phyloP scores from a whole-genome alignment of 2,113 vertebrate genomes.

The Neolamprologus brichardi region DNA sequence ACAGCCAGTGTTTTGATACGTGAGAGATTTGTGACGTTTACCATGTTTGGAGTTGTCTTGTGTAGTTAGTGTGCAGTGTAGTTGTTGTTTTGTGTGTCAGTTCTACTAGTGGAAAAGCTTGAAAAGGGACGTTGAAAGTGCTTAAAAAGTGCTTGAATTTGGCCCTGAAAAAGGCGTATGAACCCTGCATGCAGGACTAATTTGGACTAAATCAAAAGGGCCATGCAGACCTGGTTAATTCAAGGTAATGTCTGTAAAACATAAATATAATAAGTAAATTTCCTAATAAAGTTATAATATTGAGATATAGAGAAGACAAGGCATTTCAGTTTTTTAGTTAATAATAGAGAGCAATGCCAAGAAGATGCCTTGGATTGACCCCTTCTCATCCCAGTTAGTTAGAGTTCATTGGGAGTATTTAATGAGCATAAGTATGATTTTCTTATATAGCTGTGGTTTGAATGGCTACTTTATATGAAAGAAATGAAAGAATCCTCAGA shows the following conservation, averaged over 20 bases:
- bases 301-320: neutral
- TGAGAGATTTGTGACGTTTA: too few relatives aligned
- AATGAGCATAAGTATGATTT: neutral
- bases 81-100: too few relatives aligned
- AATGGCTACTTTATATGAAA: neutral
- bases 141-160: too few relatives aligned
- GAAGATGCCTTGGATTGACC: neutral
- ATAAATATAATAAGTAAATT: neutral
- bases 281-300: neutral
- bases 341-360: neutral
- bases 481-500: neutral
- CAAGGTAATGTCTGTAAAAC: neutral
- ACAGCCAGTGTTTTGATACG: too few relatives aligned
- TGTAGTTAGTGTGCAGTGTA: too few relatives aligned
- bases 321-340: neutral
- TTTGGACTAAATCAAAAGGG: neutral
- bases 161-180: too few relatives aligned
- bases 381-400: neutral
- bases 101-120: too few relatives aligned
- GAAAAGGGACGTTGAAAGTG: too few relatives aligned
- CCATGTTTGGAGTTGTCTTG: too few relatives aligned
- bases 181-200: neutral
- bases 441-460: neutral
- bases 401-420: neutral
- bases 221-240: neutral